Evolutionary conservation across 2,888 invertebrate genomes (phyloP), one percentile per base, ranked within the genome.

Genomic region (Cacoxenus indagator): DNA sequence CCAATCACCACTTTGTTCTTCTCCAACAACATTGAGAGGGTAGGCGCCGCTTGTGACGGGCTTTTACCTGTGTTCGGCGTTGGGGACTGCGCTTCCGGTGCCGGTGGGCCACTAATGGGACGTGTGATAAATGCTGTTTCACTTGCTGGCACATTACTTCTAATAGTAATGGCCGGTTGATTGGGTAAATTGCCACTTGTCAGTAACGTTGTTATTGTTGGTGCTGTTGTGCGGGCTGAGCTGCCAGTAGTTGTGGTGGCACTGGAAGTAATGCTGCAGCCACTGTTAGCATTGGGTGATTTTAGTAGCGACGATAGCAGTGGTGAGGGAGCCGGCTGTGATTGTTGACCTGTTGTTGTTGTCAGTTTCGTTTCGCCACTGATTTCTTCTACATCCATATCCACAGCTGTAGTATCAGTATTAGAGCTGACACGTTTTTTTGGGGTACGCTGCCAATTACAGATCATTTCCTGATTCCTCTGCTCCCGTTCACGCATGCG

Each of bases 271-370:
- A 77, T 72, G 88, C 87, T 19, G 88, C 86, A 65, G 91, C 91
- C 91, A 0, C 91, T 91, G 4, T 51, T 73, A 24, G 83, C 67
- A 3, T 78, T 76, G 2, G 84, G 80, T 55, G 93, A 93, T 86
- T 96, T 95, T 4, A 96, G 88, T 45, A 96, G 89, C 57, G 95
- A 95, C 8, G 96, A 95, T 59, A 96, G 89, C 54, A 96, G 88
- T 0, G 96, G 96, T 0, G 93, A 93, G 0, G 92, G 90, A 0
- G 91, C 91, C 2, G 91, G 89, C 69, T 89, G 90, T 62, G 73
- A 59, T 74, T 76, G 71, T 46, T 4, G 89, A 76, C 82, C 19
- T 73, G 67, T 26, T 61, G 51, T 6, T 71, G 66, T 6, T 24
- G 61, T 24, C 62, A 64, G 31, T 51, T 22, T 51, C 1, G 51